Base-by-base conservation (phyloP, 2,888 invertebrate genomes). In the Odontomyia ornata region DNA sequence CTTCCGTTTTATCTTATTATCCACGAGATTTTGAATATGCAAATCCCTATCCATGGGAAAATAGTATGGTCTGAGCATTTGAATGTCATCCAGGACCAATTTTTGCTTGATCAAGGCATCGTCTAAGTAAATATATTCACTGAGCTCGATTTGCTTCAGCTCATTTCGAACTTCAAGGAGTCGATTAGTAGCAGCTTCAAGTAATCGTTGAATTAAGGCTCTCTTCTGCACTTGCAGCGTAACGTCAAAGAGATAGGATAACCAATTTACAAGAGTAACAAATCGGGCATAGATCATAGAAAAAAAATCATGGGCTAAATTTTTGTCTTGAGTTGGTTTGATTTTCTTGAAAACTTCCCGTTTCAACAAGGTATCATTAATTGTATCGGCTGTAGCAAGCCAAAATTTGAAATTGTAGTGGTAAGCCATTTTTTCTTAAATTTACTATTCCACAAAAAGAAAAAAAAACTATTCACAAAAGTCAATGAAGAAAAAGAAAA, bases 101-200 rank as follows among this genome's bases (percentile, higher is more conserved):
- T 91, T 92, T 80, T 91, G 83, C 81, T 91, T 89, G 43, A 91
- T 87, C 67, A 93, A 83, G 7, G 89, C 87, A 80, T 91, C 90
- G 83, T 94, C 93, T 60, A 92, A 88, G 84, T 92, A 93, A 78
- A 92, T 90, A 82, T 89, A 90, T 81, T 91, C 90, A 9, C 88
- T 88, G 3, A 88, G 82, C 78, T 90, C 88, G 15, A 90, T 82
- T 62, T 88, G 86, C 76, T 88, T 88, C 1, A 91, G 81, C 80
- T 89, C 88, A 28, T 87, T 86, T 80, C 89, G 89, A 9, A 90
- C 84, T 80, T 91, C 89, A 36, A 89, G 84, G 76, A 91, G 84
- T 57, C 90, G 83, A n/a, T 82, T 80, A 0, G 83, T 81, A 3
- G 85, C 82, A 43, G 83, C 82, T 36, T 84, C 82, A 0, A 85